Percentiles rank a stretch among this genome's conserved stretches.
Evolutionary conservation across 2,113 vertebrate genomes (phyloP).

Genomic region (Enhydra lutris): DNA sequence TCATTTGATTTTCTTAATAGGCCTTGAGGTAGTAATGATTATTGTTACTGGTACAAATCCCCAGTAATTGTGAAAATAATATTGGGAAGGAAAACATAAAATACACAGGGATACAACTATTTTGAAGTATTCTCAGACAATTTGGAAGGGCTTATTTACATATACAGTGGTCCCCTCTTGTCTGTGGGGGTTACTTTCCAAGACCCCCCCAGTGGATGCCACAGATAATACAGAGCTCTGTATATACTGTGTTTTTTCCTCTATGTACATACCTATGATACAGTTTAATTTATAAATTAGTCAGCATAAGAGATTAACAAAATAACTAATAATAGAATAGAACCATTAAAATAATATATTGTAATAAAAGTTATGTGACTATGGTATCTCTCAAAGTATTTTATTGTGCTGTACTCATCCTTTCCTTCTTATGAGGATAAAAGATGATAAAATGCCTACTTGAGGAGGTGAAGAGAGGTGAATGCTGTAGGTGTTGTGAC

Average conservation of each 20-base stretch:
- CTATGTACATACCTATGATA: not conserved
- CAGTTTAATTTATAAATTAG: not conserved
- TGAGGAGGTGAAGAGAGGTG: not conserved
- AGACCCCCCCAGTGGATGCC: not conserved
- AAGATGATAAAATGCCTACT: not conserved
- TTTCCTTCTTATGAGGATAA: not conserved
- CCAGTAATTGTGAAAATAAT: conserved; percentile 19
- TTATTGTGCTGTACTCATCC: not conserved
- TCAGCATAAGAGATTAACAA: not conserved
- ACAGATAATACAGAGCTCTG: not conserved
- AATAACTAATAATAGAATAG: not conserved
- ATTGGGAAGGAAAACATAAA: not conserved
- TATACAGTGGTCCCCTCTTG: not conserved
- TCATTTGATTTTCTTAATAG: conserved; percentile 36
- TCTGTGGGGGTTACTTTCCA: not conserved
- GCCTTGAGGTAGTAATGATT: not conserved
- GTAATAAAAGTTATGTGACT: not conserved
- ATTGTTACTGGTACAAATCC: not conserved
- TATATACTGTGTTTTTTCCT: not conserved
- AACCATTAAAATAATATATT: not conserved
- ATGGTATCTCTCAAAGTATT: not conserved
- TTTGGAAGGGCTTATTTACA: not conserved
- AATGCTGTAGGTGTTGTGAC: not conserved
- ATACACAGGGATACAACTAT: not conserved
- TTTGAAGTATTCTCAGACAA: not conserved